Percentiles rank a stretch among this genome's conserved stretches.
phyloP scores from a whole-genome alignment of 2,797 vertebrate genomes.

The Fistularia commersonii region DNA sequence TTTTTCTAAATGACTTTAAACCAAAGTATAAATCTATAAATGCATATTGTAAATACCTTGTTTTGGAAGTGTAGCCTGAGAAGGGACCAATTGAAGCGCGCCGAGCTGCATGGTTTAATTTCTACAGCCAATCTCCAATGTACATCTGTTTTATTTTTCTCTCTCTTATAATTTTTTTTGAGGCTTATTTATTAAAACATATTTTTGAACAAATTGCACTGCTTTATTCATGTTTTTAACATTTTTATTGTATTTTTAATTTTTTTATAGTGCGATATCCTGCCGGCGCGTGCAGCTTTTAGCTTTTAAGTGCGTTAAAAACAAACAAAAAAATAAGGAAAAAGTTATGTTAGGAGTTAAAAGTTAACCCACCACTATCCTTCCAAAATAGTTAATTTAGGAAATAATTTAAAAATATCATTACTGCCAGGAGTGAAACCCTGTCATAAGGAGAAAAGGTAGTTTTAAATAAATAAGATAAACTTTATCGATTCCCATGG shows the following conservation, averaged over 20 bases:
- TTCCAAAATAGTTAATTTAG: too few species aligned
- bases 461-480: too few species aligned
- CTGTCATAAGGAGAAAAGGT: too few species aligned
- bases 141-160: constrained; percentile 62
- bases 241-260: constrained; percentile 6
- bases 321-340: constrained; percentile 54
- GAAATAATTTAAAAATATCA: too few species aligned
- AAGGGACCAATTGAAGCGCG: constrained; percentile 75
- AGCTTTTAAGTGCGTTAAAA: too few species aligned
- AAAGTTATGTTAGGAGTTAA: too few species aligned
- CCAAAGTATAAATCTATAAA: constrained; percentile 63
- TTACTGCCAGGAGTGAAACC: too few species aligned
- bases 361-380: too few species aligned
- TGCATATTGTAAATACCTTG: constrained; percentile 72
- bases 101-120: constrained; percentile 72
- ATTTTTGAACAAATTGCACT: constrained; percentile 66
- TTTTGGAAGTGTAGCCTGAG: constrained; percentile 65
- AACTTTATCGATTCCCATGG: too few species aligned
- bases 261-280: not conserved
- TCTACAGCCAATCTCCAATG: constrained; percentile 55
- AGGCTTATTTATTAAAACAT: constrained; percentile 97
- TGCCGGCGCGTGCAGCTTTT: too few species aligned
- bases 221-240: not conserved
- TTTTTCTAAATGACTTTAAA: constrained; percentile 62
- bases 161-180: constrained; percentile 60